Percentiles rank a stretch among this genome's conserved stretches.
Conservation (phyloP, 1,140 invertebrate species). For the Halesus radiatus region DNA sequence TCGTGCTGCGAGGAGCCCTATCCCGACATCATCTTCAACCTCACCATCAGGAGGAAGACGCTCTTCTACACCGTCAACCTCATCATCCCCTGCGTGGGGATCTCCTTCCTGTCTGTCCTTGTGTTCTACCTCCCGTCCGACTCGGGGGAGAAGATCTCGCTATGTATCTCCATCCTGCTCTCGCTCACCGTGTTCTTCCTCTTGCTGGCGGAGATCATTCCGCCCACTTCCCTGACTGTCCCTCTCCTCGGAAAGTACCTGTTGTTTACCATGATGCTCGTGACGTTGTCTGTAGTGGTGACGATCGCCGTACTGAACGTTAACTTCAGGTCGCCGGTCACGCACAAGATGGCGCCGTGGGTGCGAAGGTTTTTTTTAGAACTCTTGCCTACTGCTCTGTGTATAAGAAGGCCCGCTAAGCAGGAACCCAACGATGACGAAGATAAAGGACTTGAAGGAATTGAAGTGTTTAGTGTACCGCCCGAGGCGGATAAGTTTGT, state of each 20-base stretch:
- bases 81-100: slow-evolving; percentile 96
- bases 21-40: slow-evolving; percentile 97
- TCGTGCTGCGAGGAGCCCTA: slow-evolving; percentile 93
- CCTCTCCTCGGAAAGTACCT: slow-evolving; percentile 98
- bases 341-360: slow-evolving; percentile 94
- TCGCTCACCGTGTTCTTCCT: slow-evolving; percentile 99
- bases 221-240: slow-evolving; percentile 98
- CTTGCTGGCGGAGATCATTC: slow-evolving; percentile 97
- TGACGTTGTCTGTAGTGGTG: slow-evolving; percentile 97
- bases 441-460: slow-evolving; percentile 74
- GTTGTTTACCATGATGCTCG: slow-evolving; percentile 99
- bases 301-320: slow-evolving; percentile 98
- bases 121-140: slow-evolving; percentile 99
- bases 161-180: slow-evolving; percentile 98
- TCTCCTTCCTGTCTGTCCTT: slow-evolving; percentile 96
- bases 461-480: slow-evolving; percentile 79
- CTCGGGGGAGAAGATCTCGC: slow-evolving; percentile 96
- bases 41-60: slow-evolving; percentile 95
- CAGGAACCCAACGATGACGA: slow-evolving; percentile 76
- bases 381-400: slow-evolving; percentile 87
- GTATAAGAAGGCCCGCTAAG: slow-evolving; percentile 87
- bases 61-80: slow-evolving; percentile 98
- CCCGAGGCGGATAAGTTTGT: slow-evolving; percentile 80
- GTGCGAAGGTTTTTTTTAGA: slow-evolving; percentile 91
- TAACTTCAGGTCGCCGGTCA: slow-evolving; percentile 98